Evolutionary conservation across 2,888 invertebrate species (phyloP), one percentile per base, ranked within the genome.

Genomic region (Drosophila prolongata): DNA sequence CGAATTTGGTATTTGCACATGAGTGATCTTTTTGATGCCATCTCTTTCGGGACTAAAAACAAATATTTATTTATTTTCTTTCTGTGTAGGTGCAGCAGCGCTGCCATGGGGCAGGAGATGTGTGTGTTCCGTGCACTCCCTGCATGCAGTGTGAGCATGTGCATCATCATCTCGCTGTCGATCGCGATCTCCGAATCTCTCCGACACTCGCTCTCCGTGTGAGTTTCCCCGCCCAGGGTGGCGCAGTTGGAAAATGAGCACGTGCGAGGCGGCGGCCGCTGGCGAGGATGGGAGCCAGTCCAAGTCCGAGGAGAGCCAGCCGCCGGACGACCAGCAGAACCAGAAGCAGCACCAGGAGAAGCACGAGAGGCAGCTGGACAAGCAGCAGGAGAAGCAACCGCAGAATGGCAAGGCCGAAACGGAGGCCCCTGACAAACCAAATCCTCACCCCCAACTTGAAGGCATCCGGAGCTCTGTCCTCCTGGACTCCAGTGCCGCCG

Each of bases 61-160:
- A 30, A 8, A 30, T 6, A 30, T 30, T 30, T 30, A 5, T 44
- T 4, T 13, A 5, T 34, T 40, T 27, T 61, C 46, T 24, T 11
- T 0, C 14, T 6, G 11, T 46, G 13, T 9, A 75, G 69, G 11
- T 46, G 10, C 9, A 75, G 69, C 66, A 80, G 58, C 67, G 47
- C 58, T 66, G 76, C 53, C 66, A 82, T 81, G 87, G 42, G 62
- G 47, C 80, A 82, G 83, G 83, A 50, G 72, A 40, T 64, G 74
- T 70, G 56, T 40, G 72, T 14, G 27, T 34, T 68, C 60, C 52
- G 27, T 53, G 57, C 67, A 43, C 43, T 54, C 56, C 57, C 75
- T 76, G 76, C 81, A 79, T 79, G 81, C 76, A 71, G 46, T 66
- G 73, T 58, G 53, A 85, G 68, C 85, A 85, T 77, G 82, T 73